phyloP scores from a whole-genome alignment of 2,113 vertebrate species.

The Oryzias celebensis region DNA sequence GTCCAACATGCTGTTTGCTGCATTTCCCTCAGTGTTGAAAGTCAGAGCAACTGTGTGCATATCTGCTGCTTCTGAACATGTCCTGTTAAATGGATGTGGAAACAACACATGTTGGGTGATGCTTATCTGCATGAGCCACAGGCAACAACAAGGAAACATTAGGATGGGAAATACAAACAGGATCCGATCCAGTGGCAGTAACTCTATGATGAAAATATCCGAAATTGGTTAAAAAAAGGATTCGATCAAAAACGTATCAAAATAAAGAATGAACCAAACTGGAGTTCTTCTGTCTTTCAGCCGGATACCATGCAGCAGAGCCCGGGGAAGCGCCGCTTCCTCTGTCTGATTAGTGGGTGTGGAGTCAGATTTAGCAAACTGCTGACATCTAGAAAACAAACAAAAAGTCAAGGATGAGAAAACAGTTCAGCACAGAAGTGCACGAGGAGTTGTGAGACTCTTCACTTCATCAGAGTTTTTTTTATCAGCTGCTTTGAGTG shows the following conservation, averaged over 20 bases:
- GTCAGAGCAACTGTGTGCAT: neutral
- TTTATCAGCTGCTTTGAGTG: no score
- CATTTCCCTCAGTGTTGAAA: no score
- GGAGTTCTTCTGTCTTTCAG: conserved; percentile 65
- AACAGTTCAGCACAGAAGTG: no score
- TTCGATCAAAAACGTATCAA: neutral
- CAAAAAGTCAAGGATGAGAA: neutral
- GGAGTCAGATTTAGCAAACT: conserved; percentile 94
- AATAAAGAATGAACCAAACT: conserved; percentile 6
- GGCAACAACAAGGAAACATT: neutral
- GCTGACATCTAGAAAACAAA: conserved; percentile 86
- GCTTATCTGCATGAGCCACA: neutral
- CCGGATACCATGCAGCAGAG: conserved; percentile 94
- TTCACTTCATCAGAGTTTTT: no score
- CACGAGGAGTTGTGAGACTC: no score
- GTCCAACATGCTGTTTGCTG: no score
- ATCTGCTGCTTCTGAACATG: neutral
- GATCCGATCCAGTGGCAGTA: neutral
- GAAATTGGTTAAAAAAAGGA: conserved; percentile 12
- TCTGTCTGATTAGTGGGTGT: conserved; percentile 86
- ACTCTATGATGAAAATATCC: conserved; percentile 41
- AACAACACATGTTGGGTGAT: no score
- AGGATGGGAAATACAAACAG: conserved; percentile 7
- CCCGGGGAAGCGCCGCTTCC: conserved; percentile 93
- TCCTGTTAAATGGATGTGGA: no score